These are phyloP conservation scores for Ceratosolen fusciceps DNA, from an alignment of 1,140 invertebrate genomes.

Conservation along the genomic window DNA sequence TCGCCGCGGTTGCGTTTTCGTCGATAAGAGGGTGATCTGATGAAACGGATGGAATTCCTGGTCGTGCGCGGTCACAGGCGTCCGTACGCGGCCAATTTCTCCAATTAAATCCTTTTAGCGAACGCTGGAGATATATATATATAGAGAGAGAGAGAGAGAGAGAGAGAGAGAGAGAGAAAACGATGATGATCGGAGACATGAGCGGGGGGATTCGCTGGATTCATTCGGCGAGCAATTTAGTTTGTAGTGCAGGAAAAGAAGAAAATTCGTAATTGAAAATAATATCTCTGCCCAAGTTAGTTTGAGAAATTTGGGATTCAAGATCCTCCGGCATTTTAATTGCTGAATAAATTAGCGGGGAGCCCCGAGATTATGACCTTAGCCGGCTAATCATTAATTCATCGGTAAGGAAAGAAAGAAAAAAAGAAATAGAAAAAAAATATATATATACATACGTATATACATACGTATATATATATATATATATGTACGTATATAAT, in stretches of 20 bases:
- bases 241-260: neutral
- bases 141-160: no score
- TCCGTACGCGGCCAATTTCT: constrained; percentile 9
- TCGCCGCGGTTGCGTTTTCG: neutral
- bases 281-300: neutral
- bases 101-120: constrained; percentile 36
- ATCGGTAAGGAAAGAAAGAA: neutral
- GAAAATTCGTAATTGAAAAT: constrained; percentile 16
- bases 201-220: constrained; percentile 5
- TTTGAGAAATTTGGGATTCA: neutral
- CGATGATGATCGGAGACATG: neutral
- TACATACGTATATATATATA: no score
- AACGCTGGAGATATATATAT: constrained; percentile 9
- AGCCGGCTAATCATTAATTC: neutral
- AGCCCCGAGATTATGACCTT: neutral
- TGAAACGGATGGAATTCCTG: constrained; percentile 24
- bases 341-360: neutral
- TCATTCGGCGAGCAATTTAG: constrained; percentile 7
- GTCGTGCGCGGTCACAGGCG: constrained; percentile 13
- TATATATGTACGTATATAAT: neutral
- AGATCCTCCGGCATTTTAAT: neutral
- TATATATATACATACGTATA: no score
- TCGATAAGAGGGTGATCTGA: neutral
- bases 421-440: neutral
- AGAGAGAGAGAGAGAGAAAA: no score